phyloP scores from a whole-genome alignment of 2,888 invertebrate genomes.

The Cheilosia soror region DNA sequence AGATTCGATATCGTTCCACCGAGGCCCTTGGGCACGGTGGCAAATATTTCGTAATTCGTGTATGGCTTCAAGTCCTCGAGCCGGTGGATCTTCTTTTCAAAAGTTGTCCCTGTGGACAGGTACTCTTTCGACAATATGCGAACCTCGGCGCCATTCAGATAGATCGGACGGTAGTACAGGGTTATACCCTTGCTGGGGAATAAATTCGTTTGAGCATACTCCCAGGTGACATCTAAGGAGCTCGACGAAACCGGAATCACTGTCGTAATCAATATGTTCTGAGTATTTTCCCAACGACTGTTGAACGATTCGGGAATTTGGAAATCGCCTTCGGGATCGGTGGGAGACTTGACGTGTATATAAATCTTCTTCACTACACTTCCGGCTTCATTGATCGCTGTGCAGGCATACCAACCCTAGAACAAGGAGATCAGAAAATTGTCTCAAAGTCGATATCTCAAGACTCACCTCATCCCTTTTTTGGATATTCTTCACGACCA shows the following conservation, averaged over 20 bases:
- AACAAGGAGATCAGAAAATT: constrained; percentile 8
- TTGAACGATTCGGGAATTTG: constrained; percentile 76
- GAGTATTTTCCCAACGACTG: constrained; percentile 76
- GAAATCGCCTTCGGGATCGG: constrained; percentile 71
- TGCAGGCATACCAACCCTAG: constrained; percentile 79
- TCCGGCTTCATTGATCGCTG: constrained; percentile 78
- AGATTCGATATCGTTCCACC: constrained; percentile 78
- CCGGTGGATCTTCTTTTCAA: constrained; percentile 76
- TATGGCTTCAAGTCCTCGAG: constrained; percentile 92
- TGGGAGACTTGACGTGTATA: constrained; percentile 75
- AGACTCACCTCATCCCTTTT: constrained; percentile 76
- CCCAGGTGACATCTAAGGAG: constrained; percentile 77
- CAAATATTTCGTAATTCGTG: constrained; percentile 95
- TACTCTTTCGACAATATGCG: constrained; percentile 77
- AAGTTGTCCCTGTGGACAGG: constrained; percentile 72
- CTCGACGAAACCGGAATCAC: constrained; percentile 77
- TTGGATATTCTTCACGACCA: constrained; percentile 76
- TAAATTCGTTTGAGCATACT: constrained; percentile 75
- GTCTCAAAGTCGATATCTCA: neutral
- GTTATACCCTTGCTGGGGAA: constrained; percentile 76
- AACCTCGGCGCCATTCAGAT: constrained; percentile 71
- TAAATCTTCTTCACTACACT: constrained; percentile 77
- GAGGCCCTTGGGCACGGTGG: constrained; percentile 77
- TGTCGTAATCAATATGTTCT: constrained; percentile 77
- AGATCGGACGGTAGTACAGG: constrained; percentile 77